Evolutionary conservation across 35 echinoderm and acorn worm species (phyloP).

Genomic region (Diadema setosum): DNA sequence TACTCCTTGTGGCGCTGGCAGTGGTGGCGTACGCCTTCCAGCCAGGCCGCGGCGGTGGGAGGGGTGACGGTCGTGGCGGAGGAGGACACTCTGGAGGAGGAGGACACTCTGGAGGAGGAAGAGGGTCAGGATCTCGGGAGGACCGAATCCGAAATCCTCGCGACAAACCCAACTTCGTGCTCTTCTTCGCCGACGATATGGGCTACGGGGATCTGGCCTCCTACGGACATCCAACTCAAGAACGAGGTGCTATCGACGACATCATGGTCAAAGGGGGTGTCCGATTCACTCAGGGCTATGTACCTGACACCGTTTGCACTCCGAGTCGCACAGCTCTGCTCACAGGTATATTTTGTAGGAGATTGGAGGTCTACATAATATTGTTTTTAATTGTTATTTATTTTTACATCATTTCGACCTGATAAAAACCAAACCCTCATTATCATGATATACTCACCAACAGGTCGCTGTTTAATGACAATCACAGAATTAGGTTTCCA

Average conservation of each 20-base stretch:
- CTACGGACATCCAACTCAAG: slow-evolving; percentile 66
- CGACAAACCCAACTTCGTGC: slow-evolving; percentile 69
- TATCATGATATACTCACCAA: no score
- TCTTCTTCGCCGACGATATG: slow-evolving; percentile 72
- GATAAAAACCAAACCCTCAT: no score
- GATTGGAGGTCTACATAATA: no score
- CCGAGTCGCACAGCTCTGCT: slow-evolving; percentile 41
- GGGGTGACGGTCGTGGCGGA: not conserved
- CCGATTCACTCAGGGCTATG: slow-evolving; percentile 38
- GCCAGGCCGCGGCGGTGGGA: not conserved
- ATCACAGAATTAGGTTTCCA: no score
- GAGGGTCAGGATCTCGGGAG: no score
- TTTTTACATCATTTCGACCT: no score
- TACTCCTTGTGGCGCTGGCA: not conserved
- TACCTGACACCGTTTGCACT: slow-evolving; percentile 2
- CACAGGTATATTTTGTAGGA: no score
- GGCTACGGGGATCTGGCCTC: slow-evolving; percentile 73
- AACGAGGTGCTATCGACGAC: slow-evolving; percentile 29
- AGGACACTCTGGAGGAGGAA: not conserved
- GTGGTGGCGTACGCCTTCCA: not conserved
- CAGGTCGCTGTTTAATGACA: no score
- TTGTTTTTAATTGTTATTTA: no score
- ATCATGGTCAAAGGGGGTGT: slow-evolving; percentile 12
- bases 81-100: not conserved
- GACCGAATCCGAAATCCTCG: not conserved